These are phyloP conservation scores for Thereva nobilitata DNA, from an alignment of 2,888 invertebrate species.

Conservation along the genomic window DNA sequence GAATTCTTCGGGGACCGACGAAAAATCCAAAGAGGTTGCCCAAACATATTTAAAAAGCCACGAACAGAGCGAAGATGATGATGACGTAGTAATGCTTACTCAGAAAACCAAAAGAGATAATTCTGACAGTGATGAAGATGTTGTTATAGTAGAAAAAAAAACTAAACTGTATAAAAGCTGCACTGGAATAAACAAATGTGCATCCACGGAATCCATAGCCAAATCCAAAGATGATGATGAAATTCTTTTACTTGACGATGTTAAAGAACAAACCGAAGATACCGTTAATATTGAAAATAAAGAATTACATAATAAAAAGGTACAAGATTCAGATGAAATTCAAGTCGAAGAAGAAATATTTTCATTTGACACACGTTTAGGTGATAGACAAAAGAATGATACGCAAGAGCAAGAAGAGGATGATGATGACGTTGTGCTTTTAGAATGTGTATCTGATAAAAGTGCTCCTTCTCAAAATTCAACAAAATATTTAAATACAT, in stretches of 20 bases:
- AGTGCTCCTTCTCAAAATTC: no score
- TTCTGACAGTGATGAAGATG: constrained; percentile 22
- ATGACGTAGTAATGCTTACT: neutral
- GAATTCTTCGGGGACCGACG: neutral
- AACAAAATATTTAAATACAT: constrained; percentile 20
- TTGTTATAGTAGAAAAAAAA: constrained; percentile 14
- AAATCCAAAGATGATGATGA: constrained; percentile 5
- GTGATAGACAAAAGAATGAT: constrained; percentile 18
- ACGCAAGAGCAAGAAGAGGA: constrained; percentile 14
- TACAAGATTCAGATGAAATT: constrained; percentile 26
- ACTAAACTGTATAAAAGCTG: neutral
- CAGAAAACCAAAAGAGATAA: neutral
- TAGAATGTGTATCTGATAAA: constrained; percentile 14
- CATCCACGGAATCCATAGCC: constrained; percentile 1
- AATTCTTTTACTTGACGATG: neutral
- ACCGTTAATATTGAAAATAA: constrained; percentile 14
- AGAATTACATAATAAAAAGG: constrained; percentile 22
- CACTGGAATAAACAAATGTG: neutral
- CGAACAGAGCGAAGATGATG: constrained; percentile 16
- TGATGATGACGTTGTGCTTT: constrained; percentile 9
- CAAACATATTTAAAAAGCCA: neutral
- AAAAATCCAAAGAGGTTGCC: neutral
- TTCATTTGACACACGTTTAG: constrained; percentile 35
- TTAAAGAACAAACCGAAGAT: neutral
- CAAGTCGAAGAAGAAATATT: constrained; percentile 41